These are phyloP conservation scores for Musca domestica DNA, from an alignment of 1,140 invertebrate species.

Conservation along the genomic window DNA sequence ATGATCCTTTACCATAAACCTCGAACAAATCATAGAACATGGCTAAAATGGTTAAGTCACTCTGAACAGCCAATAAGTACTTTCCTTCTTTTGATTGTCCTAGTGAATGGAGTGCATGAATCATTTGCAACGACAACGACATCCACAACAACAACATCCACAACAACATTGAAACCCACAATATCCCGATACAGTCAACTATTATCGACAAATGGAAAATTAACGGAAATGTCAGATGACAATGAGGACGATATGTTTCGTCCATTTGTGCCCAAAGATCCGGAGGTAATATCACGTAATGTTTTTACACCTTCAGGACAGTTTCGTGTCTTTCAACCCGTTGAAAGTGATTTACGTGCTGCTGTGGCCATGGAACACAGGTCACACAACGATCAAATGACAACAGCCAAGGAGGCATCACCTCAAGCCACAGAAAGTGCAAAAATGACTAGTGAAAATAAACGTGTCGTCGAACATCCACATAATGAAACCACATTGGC, in stretches of 20 bases:
- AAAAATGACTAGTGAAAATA: background rate
- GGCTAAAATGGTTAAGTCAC: too few species aligned
- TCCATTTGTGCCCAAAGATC: constrained; percentile 45
- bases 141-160: background rate
- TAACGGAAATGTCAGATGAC: background rate
- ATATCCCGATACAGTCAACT: constrained; percentile 20
- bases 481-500: background rate
- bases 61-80: too few species aligned
- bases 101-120: background rate
- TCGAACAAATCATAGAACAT: too few species aligned
- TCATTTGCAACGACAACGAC: background rate
- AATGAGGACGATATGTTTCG: constrained; percentile 41
- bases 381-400: constrained; percentile 25
- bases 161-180: background rate
- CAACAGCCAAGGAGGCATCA: background rate
- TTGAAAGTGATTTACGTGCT: constrained; percentile 41
- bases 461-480: background rate
- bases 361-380: constrained; percentile 34
- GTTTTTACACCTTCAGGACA: constrained; percentile 48
- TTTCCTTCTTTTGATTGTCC: too few species aligned
- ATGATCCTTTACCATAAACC: too few species aligned
- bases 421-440: background rate
- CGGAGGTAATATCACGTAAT: constrained; percentile 48
- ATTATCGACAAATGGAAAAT: background rate
- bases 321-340: constrained; percentile 46